Conservation (phyloP, 2,113 vertebrate genomes). For the Brienomyrus brachyistius region DNA sequence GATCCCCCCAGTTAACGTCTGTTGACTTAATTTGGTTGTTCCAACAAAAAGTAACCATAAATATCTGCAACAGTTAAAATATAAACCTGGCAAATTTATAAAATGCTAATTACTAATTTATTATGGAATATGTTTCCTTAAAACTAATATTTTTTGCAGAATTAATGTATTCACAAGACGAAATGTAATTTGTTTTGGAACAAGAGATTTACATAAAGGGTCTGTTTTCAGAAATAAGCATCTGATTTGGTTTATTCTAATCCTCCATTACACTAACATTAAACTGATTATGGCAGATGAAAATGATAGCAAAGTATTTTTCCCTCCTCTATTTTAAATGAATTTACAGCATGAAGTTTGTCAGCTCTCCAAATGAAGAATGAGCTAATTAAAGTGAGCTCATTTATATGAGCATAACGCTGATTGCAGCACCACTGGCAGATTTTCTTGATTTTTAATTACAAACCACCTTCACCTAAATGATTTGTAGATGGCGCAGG, state of each 20-base stretch:
- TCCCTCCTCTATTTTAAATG: slow-evolving; percentile 5
- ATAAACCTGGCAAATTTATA: neutral
- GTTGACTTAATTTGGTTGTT: neutral
- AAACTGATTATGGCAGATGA: neutral
- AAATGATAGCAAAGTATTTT: neutral
- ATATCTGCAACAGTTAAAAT: neutral
- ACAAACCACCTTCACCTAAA: slow-evolving; percentile 24
- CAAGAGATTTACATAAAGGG: neutral
- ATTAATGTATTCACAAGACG: neutral
- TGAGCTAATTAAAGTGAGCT: slow-evolving; percentile 34
- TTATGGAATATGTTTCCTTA: neutral
- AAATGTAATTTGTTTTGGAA: neutral
- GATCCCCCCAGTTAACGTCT: neutral
- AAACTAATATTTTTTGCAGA: neutral
- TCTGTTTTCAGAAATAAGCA: neutral
- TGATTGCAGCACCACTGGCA: slow-evolving; percentile 45
- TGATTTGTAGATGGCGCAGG: neutral
- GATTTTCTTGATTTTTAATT: slow-evolving; percentile 51
- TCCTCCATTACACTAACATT: neutral
- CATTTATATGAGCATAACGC: slow-evolving; percentile 45
- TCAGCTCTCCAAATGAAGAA: slow-evolving; percentile 35
- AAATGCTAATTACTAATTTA: neutral
- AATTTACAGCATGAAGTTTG: slow-evolving; percentile 35
- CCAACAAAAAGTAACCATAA: neutral
- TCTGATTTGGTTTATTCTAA: neutral